Base-by-base conservation (phyloP, 2,113 vertebrate species). In the Smithornis capensis region DNA sequence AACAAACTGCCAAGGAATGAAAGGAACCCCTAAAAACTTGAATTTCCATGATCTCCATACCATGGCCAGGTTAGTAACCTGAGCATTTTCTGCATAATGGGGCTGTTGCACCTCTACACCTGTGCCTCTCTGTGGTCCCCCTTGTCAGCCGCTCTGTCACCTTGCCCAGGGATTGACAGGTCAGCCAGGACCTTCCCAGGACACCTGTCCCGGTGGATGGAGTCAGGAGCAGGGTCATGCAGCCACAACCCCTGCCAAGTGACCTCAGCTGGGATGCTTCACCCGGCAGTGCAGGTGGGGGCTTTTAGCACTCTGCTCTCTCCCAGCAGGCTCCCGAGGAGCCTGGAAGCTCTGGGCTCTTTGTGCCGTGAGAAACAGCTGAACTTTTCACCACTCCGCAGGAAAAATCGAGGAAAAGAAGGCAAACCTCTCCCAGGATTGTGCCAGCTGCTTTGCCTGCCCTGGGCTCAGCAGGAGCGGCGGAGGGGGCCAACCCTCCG, bases 401-500 rank as follows among this genome's bases (percentile, higher is more conserved):
- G 45, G 62, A 79, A 55, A 75, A 82, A 3, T 3, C 0, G 2
- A 55, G 64, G 59, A 33, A 45, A 64, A n/a, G 33, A 42, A 35
- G n/a, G 37, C 11, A 68, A 80, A 56, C 4, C 4, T 2, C 9
- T 16, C 3, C 6, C 2, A 3, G 53, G 38, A 13, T 27, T 8
- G 9, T 7, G 16, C 38, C 50, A 42, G 24, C 18, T 35, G 3
- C n/a, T 22, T 19, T 12, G 16, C 6, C 29, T 22, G 15, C 18
- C 28, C 65, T 1, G 28, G 14, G 47, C 67, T 63, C 4, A 4
- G 28, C 24, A 9, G 29, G 8, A 40, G 9, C 1, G 12, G 33
- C 0, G 2, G 40, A 45, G 37, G 14, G 6, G 25, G 28, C 10
- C 1, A 9, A 8, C 10, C 42, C 19, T 17, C 37, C 3, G 4